These are phyloP conservation scores for Mesochorus sp. DNA, from an alignment of 2,888 invertebrate species.

Conservation along the genomic window DNA sequence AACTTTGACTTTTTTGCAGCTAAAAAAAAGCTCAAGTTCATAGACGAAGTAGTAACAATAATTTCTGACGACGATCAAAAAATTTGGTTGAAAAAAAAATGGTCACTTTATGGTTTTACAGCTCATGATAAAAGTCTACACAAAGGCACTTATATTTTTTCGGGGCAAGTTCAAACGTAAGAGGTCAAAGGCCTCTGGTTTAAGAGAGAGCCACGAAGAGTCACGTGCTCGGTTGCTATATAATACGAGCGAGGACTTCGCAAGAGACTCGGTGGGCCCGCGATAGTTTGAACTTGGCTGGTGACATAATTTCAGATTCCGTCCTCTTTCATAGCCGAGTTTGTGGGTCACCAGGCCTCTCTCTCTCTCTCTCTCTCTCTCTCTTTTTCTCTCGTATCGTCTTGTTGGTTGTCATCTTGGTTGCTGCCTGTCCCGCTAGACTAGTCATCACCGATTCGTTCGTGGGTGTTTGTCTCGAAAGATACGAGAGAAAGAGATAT, in stretches of 20 bases:
- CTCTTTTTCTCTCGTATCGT: constrained; percentile 19
- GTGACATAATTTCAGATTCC: constrained; percentile 60
- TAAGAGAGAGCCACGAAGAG: neutral
- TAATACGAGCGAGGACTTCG: constrained; percentile 12
- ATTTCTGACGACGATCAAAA: too few relatives aligned
- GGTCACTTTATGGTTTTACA: neutral
- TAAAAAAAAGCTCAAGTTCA: too few relatives aligned
- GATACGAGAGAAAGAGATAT: too few relatives aligned
- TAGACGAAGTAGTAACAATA: too few relatives aligned
- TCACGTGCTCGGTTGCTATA: constrained; percentile 4
- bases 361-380: constrained; percentile 29
- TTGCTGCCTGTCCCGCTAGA: constrained; percentile 52
- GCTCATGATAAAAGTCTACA: neutral
- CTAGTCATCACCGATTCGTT: constrained; percentile 27
- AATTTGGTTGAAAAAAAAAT: neutral
- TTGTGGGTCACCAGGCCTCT: constrained; percentile 58
- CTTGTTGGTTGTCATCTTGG: constrained; percentile 45
- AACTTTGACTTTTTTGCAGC: too few relatives aligned
- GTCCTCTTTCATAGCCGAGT: constrained; percentile 40
- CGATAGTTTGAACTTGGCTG: constrained; percentile 60
- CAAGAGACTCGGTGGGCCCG: too few relatives aligned
- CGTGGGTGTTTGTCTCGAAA: too few relatives aligned
- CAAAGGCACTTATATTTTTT: neutral
- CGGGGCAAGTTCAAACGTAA: constrained; percentile 34
- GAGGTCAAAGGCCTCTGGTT: constrained; percentile 37